These are phyloP conservation scores for Etheostoma spectabile DNA, from an alignment of 2,113 vertebrate species.

Conservation along the genomic window DNA sequence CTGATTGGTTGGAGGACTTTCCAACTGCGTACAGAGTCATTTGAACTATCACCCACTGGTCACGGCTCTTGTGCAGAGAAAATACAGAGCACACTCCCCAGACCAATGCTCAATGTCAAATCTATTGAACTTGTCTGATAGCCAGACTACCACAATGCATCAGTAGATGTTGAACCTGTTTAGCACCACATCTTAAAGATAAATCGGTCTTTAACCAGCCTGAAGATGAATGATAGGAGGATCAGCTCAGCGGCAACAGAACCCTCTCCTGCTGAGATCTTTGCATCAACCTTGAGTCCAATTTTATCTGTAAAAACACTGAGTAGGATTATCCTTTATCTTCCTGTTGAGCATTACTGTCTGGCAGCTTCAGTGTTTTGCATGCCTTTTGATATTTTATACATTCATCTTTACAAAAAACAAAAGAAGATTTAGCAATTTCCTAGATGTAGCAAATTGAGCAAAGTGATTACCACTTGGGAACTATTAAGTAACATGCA, in stretches of 20 bases:
- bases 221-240: slow-evolving; percentile 29
- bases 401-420: slow-evolving; percentile 14
- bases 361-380: slow-evolving; percentile 25
- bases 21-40: no score
- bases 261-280: slow-evolving; percentile 15
- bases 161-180: slow-evolving; percentile 10
- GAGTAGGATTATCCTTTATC: slow-evolving; percentile 47
- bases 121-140: no score
- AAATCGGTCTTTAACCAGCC: slow-evolving; percentile 19
- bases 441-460: slow-evolving; percentile 5
- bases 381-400: slow-evolving; percentile 9
- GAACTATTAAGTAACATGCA: slow-evolving; percentile 7
- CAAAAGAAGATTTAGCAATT: background rate
- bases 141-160: background rate
- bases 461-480: background rate
- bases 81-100: no score
- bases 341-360: slow-evolving; percentile 19
- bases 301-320: slow-evolving; percentile 48
- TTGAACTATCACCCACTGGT: no score
- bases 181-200: slow-evolving; percentile 7
- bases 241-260: slow-evolving; percentile 26
- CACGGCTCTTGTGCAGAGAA: no score
- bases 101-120: no score
- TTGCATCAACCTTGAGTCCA: slow-evolving; percentile 31
- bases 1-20: no score